Percentiles rank a stretch among this genome's conserved stretches.
Conservation (phyloP, 1,140 invertebrate species). For the Hylyphantes graminicola region DNA sequence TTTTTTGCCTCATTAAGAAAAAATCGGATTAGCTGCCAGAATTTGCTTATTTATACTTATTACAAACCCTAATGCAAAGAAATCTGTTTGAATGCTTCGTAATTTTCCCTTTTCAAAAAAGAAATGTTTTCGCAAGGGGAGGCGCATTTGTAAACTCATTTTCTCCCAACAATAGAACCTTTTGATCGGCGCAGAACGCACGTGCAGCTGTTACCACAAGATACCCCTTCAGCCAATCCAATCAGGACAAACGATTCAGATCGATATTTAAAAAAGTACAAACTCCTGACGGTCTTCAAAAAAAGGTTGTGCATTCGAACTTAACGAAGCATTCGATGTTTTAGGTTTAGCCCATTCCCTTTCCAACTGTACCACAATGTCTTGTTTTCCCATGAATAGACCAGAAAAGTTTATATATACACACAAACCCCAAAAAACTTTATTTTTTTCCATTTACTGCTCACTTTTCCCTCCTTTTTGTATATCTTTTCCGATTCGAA, state of each 20-base stretch:
- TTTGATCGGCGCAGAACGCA: not conserved
- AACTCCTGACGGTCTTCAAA: not conserved
- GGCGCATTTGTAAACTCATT: constrained; percentile 1
- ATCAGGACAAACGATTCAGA: not conserved
- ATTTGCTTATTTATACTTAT: too few species aligned
- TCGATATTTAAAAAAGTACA: not conserved
- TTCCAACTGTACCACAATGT: not conserved
- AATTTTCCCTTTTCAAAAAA: not conserved
- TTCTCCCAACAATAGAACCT: not conserved
- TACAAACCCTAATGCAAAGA: too few species aligned
- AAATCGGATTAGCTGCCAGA: too few species aligned
- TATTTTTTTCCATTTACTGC: too few species aligned
- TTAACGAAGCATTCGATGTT: constrained; percentile 12
- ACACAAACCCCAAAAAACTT: too few species aligned
- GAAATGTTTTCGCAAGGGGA: not conserved
- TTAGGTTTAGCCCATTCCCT: not conserved
- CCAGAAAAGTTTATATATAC: not conserved
- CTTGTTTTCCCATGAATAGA: constrained; percentile 1
- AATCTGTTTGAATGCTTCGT: too few species aligned
- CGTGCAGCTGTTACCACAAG: not conserved
- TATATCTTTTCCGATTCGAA: not conserved
- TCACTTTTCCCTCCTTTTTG: not conserved
- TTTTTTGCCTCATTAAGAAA: too few species aligned
- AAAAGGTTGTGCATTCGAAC: not conserved
- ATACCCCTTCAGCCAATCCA: not conserved